phyloP scores from a whole-genome alignment of 2,113 vertebrate species.

The Sinocyclocheilus rhinocerous region DNA sequence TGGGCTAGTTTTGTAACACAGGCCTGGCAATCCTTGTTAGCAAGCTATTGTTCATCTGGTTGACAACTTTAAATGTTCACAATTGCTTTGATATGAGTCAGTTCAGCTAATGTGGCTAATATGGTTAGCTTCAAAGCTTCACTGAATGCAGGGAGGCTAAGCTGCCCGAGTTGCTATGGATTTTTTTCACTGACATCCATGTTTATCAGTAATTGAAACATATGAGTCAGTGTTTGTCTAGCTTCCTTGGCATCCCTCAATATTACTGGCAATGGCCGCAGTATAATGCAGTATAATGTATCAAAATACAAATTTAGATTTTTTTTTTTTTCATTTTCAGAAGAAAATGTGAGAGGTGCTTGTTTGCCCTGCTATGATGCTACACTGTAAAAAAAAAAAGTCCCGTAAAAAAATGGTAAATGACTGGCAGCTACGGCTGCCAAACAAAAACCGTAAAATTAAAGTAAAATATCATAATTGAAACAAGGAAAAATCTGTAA shows the following conservation, averaged over 20 bases:
- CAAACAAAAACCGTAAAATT: too few species aligned
- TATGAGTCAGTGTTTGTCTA: background rate
- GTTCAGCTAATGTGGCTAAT: background rate
- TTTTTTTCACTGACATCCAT: background rate
- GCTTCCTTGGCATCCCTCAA: background rate
- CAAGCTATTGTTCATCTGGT: background rate
- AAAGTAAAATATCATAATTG: too few species aligned
- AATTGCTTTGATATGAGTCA: background rate
- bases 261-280: background rate
- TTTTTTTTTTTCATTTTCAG: background rate
- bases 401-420: too few species aligned
- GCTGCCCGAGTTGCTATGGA: background rate
- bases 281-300: background rate
- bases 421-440: too few species aligned
- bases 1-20: background rate
- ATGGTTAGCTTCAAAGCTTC: conserved; percentile 11
- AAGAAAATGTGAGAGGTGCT: background rate
- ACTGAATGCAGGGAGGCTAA: background rate
- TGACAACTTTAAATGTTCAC: background rate
- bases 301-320: background rate
- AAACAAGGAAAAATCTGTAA: too few species aligned
- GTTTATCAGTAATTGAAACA: conserved; percentile 14
- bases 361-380: background rate
- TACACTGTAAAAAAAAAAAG: background rate
- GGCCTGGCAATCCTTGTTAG: background rate